Evolutionary conservation across 35 echinoderm and acorn worm species (phyloP).

Genomic region (Stichopus chloronotus): DNA sequence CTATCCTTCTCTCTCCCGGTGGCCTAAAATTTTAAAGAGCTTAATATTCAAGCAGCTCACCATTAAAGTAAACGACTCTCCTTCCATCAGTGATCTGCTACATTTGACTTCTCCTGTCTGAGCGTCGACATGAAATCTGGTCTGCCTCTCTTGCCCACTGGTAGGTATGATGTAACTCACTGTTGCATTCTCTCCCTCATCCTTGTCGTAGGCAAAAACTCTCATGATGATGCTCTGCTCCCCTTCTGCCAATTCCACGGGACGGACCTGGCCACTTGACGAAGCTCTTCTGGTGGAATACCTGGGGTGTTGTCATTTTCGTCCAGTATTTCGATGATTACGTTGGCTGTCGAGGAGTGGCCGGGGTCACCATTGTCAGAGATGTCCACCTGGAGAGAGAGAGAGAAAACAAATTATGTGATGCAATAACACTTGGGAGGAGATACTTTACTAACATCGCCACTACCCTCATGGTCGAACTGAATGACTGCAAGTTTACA

Average conservation of each 20-base stretch:
- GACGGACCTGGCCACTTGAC: constrained; percentile 52
- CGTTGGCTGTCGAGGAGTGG: constrained; percentile 70
- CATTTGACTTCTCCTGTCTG: constrained; percentile 81
- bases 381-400: constrained; percentile 65
- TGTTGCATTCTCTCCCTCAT: constrained; percentile 81
- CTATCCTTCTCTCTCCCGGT: too few species aligned
- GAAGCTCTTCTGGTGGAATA: constrained; percentile 62
- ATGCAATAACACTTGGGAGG: not conserved
- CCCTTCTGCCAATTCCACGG: constrained; percentile 46
- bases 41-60: constrained; percentile 39
- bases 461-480: too few species aligned
- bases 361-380: constrained; percentile 86
- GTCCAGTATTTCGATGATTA: constrained; percentile 76
- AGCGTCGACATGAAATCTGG: constrained; percentile 74
- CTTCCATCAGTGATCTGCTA: constrained; percentile 67
- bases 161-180: constrained; percentile 82
- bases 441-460: too few species aligned
- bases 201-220: constrained; percentile 76
- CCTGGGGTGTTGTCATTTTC: constrained; percentile 86
- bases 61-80: constrained; percentile 67
- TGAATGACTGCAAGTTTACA: too few species aligned
- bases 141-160: constrained; percentile 59
- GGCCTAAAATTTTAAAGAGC: too few species aligned
- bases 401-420: not conserved
- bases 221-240: constrained; percentile 53